Percentiles rank a stretch among this genome's conserved stretches.
Conservation (phyloP, 1,140 invertebrate genomes). For the Atta colombica region DNA sequence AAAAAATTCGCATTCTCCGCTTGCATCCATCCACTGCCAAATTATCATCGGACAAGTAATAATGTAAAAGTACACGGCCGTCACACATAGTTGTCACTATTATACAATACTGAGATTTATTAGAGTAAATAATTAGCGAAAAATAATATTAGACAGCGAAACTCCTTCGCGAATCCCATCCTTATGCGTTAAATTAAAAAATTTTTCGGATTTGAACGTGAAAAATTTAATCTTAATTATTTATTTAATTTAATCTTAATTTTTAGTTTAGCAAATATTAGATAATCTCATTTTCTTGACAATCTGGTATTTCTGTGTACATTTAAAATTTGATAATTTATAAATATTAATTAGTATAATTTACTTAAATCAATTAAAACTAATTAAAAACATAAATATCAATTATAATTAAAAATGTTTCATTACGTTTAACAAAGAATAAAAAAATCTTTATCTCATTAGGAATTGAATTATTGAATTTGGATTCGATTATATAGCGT, state of each 20-base stretch:
- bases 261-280: not conserved
- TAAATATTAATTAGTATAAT: not conserved
- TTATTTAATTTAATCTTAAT: not conserved
- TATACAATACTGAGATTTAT: not conserved
- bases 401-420: not conserved
- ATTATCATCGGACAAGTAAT: conserved; percentile 52
- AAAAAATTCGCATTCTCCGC: conserved; percentile 69
- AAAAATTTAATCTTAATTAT: not conserved
- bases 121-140: not conserved
- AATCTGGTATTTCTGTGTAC: not conserved
- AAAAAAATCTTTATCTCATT: not conserved
- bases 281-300: not conserved
- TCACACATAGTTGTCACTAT: too few species aligned
- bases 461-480: not conserved
- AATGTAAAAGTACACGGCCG: not conserved
- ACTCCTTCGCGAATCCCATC: conserved; percentile 10
- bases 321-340: not conserved
- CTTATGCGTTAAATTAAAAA: not conserved
- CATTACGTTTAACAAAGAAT: not conserved
- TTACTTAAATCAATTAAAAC: not conserved
- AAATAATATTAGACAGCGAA: not conserved
- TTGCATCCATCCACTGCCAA: conserved; percentile 76
- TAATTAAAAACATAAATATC: not conserved
- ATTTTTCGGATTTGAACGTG: not conserved
- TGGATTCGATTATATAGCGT: not conserved